phyloP scores from a whole-genome alignment of 2,113 vertebrate species.

The Sylvia atricapilla region DNA sequence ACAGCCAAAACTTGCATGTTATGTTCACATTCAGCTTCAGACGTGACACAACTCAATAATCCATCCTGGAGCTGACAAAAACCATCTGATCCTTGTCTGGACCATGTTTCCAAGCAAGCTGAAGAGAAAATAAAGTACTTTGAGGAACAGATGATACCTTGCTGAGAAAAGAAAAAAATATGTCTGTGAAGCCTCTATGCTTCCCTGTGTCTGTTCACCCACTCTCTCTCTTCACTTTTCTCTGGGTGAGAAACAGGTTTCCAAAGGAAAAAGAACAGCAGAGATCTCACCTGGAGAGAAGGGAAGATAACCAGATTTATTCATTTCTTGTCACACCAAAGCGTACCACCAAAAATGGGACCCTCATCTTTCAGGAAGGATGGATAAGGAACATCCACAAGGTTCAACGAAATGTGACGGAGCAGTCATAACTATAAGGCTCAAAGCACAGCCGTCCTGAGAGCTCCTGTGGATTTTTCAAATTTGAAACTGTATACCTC shows the following conservation, averaged over 20 bases:
- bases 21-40: slow-evolving; percentile 21
- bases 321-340: neutral
- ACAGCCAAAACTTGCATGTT: neutral
- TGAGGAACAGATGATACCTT: slow-evolving; percentile 26
- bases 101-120: slow-evolving; percentile 21
- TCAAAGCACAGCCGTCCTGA: neutral
- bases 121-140: slow-evolving; percentile 17
- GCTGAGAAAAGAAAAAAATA: neutral
- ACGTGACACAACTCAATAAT: neutral
- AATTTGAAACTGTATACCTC: neutral
- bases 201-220: neutral
- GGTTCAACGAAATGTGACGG: neutral
- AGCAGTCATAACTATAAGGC: neutral
- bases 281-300: neutral
- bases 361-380: neutral
- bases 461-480: neutral
- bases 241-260: neutral
- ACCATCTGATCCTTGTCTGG: slow-evolving; percentile 28
- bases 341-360: neutral
- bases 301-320: neutral
- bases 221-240: neutral
- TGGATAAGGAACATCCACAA: neutral
- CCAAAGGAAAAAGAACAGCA: neutral
- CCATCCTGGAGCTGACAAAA: slow-evolving; percentile 11
- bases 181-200: neutral